These are phyloP conservation scores for Anoncus sp. DNA, from an alignment of 2,888 invertebrate species.

Conservation along the genomic window DNA sequence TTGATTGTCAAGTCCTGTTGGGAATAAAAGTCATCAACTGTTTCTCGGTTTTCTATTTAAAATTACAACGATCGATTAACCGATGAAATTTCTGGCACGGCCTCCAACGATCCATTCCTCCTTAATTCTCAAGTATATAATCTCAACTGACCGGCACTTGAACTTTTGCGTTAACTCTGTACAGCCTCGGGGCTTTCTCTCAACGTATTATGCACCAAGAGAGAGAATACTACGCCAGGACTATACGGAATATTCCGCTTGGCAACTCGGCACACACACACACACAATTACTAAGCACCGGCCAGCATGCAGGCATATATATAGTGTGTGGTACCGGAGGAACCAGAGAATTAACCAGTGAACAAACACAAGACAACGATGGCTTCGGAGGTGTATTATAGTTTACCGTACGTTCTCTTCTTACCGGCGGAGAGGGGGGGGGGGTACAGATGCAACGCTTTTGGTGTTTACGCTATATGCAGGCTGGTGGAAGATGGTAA, in stretches of 20 bases:
- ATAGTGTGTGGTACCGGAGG: constrained; percentile 27
- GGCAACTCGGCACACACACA: constrained; percentile 27
- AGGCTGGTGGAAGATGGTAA: too few relatives aligned
- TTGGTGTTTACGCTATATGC: constrained; percentile 3
- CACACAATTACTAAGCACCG: constrained; percentile 15
- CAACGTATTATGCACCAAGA: constrained; percentile 16
- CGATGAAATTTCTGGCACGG: too few relatives aligned
- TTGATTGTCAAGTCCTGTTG: too few relatives aligned
- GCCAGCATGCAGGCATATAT: too few relatives aligned
- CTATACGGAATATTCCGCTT: constrained; percentile 40
- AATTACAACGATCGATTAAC: too few relatives aligned
- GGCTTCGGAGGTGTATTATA: constrained; percentile 21
- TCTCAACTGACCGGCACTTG: neutral
- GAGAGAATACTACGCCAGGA: constrained; percentile 15
- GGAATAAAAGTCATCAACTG: too few relatives aligned
- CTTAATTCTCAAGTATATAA: neutral
- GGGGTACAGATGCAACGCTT: neutral
- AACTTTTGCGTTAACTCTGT: constrained; percentile 9
- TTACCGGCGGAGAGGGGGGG: neutral
- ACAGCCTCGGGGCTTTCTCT: neutral
- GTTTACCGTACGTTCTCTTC: constrained; percentile 6
- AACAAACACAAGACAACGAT: constrained; percentile 48
- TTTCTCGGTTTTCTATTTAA: neutral
- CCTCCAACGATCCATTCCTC: too few relatives aligned
- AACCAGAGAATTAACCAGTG: constrained; percentile 29